These are phyloP conservation scores for Hylaea fasciaria DNA, from an alignment of 2,888 invertebrate genomes.

Conservation along the genomic window DNA sequence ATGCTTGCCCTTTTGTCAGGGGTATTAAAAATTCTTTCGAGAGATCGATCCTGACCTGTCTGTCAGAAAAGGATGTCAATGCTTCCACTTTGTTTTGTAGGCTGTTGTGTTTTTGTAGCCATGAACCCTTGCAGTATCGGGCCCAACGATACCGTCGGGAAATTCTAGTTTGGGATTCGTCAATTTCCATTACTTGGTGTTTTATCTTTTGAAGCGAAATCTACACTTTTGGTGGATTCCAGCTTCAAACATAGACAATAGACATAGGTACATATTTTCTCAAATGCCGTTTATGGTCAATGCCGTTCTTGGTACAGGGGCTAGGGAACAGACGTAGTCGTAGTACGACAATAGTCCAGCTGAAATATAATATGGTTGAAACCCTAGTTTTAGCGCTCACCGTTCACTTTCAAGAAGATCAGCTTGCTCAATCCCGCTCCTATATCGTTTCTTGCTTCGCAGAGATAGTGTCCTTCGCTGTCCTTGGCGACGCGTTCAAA, in stretches of 20 bases:
- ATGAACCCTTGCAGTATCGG: slow-evolving; percentile 13
- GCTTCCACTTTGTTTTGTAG: slow-evolving; percentile 15
- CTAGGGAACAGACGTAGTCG: no score
- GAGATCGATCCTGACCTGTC: slow-evolving; percentile 20
- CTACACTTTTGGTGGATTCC: not conserved
- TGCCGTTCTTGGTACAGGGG: no score
- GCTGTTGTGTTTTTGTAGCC: slow-evolving; percentile 14
- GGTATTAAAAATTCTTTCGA: slow-evolving; percentile 49
- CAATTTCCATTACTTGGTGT: slow-evolving; percentile 18
- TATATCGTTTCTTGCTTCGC: slow-evolving; percentile 96
- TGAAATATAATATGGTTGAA: no score
- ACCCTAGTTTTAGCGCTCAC: slow-evolving; percentile 85
- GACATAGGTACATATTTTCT: no score
- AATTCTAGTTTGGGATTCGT: slow-evolving; percentile 25
- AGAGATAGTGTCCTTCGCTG: slow-evolving; percentile 95
- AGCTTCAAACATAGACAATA: no score
- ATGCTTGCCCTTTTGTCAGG: slow-evolving; percentile 41
- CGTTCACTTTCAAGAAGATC: slow-evolving; percentile 94
- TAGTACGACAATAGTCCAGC: no score
- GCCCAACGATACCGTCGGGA: slow-evolving; percentile 27
- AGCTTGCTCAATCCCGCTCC: slow-evolving; percentile 97
- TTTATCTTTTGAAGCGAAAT: slow-evolving; percentile 16
- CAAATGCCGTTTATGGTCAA: no score
- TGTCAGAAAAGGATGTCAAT: slow-evolving; percentile 8
- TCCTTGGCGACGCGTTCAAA: slow-evolving; percentile 93